Percentiles rank a stretch among this genome's conserved stretches.
These are phyloP conservation scores for Chelonus formosanus DNA, from an alignment of 2,888 invertebrate genomes.

Conservation along the genomic window DNA sequence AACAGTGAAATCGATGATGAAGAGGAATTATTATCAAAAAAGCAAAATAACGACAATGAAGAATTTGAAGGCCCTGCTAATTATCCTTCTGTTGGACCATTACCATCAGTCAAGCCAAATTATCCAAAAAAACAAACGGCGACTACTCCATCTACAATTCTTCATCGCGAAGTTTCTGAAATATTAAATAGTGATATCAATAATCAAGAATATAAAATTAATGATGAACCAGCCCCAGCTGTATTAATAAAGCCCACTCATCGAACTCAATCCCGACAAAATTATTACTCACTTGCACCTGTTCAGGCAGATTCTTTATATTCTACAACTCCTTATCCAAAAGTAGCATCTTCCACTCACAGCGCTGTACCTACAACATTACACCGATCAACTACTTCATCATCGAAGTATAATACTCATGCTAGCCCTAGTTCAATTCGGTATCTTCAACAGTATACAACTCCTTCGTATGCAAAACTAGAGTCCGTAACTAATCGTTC, in stretches of 20 bases:
- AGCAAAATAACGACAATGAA: conserved; percentile 70
- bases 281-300: conserved; percentile 49
- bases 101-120: conserved; percentile 63
- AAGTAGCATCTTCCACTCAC: conserved; percentile 63
- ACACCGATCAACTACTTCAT: conserved; percentile 67
- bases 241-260: conserved; percentile 60
- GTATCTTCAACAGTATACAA: conserved; percentile 39
- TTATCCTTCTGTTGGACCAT: conserved; percentile 69
- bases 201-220: conserved; percentile 71
- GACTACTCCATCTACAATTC: conserved; percentile 73
- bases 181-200: conserved; percentile 57
- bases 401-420: conserved; percentile 75
- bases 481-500: conserved; percentile 52
- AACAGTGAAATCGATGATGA: conserved; percentile 73
- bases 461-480: conserved; percentile 51
- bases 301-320: conserved; percentile 53
- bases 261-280: conserved; percentile 58
- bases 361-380: conserved; percentile 63
- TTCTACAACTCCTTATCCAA: conserved; percentile 57
- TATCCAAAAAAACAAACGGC: conserved; percentile 64
- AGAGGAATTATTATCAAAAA: conserved; percentile 52
- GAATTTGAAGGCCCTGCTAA: conserved; percentile 69
- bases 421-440: conserved; percentile 69
- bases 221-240: conserved; percentile 68
- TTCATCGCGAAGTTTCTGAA: conserved; percentile 74